These are phyloP conservation scores for Caligus rogercresseyi DNA, from an alignment of 1,140 invertebrate genomes.

Conservation along the genomic window DNA sequence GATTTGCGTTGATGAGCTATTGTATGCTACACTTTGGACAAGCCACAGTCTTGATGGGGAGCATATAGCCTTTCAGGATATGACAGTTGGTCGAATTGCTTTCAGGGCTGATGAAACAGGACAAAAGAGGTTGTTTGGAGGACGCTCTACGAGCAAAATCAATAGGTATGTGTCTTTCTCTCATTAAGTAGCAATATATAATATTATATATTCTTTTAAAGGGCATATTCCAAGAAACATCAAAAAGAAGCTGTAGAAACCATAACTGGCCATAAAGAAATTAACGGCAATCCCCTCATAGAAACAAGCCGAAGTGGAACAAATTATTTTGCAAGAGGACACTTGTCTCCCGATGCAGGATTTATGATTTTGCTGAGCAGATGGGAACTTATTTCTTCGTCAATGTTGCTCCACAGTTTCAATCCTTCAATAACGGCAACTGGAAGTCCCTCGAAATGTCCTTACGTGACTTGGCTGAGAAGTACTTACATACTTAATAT, in stretches of 20 bases:
- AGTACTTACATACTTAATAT: conserved; percentile 2
- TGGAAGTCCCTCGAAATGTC: conserved; percentile 41
- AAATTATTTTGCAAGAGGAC: conserved; percentile 22
- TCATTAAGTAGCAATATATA: too few relatives aligned
- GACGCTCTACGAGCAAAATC: neutral
- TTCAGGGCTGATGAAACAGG: conserved; percentile 2
- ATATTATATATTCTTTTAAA: neutral
- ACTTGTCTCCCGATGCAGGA: conserved; percentile 25
- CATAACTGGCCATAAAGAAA: conserved; percentile 4
- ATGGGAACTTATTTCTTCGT: conserved; percentile 14
- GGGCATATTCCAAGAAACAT: neutral
- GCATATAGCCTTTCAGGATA: conserved; percentile 8
- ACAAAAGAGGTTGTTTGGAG: conserved; percentile 12
- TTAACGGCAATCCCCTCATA: conserved; percentile 6
- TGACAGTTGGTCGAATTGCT: neutral
- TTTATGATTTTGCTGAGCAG: conserved; percentile 24
- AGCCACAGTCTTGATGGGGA: conserved; percentile 2
- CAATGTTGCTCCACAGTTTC: conserved; percentile 25
- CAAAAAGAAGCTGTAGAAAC: conserved; percentile 1
- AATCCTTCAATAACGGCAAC: conserved; percentile 26
- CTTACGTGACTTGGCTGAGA: conserved; percentile 11
- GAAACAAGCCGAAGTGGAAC: conserved; percentile 1
- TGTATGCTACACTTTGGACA: conserved; percentile 15
- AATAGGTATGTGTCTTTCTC: too few relatives aligned
- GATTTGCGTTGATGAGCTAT: conserved; percentile 6